Conservation (phyloP, 2,797 vertebrate genomes). For the Lepilemur septentrionalis region DNA sequence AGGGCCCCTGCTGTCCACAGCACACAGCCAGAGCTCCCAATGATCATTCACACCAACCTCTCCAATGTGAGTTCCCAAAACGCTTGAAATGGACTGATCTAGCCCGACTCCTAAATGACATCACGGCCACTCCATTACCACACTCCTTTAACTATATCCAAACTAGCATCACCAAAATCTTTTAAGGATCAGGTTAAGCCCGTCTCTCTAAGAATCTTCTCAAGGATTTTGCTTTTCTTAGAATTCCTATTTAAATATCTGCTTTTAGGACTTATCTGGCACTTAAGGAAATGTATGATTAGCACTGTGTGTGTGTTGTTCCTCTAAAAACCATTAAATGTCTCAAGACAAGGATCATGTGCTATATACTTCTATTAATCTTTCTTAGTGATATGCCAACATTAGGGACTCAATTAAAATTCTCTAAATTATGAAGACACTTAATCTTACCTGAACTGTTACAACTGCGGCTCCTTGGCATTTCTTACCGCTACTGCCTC, state of each 20-base stretch:
- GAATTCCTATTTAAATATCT: background rate
- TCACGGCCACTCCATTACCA: background rate
- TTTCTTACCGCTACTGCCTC: constrained; percentile 90
- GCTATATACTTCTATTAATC: background rate
- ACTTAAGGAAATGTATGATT: background rate
- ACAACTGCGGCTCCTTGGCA: constrained; percentile 94
- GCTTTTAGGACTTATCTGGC: background rate
- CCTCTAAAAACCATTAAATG: background rate
- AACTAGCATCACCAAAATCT: background rate
- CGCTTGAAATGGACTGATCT: background rate
- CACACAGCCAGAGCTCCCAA: background rate
- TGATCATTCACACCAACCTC: background rate
- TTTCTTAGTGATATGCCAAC: background rate
- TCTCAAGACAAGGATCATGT: background rate
- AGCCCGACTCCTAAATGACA: background rate
- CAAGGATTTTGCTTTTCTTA: background rate
- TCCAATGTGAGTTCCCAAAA: background rate
- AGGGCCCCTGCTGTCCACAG: background rate
- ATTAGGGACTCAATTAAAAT: background rate
- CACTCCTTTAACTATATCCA: background rate
- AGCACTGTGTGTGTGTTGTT: background rate
- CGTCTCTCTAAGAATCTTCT: background rate
- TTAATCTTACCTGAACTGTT: constrained; percentile 89
- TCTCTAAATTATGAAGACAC: background rate
- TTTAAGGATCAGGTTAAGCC: background rate